Evolutionary conservation across 2,888 invertebrate genomes (phyloP), one percentile per base, ranked within the genome.

Genomic region (Hypercompe scribonia): DNA sequence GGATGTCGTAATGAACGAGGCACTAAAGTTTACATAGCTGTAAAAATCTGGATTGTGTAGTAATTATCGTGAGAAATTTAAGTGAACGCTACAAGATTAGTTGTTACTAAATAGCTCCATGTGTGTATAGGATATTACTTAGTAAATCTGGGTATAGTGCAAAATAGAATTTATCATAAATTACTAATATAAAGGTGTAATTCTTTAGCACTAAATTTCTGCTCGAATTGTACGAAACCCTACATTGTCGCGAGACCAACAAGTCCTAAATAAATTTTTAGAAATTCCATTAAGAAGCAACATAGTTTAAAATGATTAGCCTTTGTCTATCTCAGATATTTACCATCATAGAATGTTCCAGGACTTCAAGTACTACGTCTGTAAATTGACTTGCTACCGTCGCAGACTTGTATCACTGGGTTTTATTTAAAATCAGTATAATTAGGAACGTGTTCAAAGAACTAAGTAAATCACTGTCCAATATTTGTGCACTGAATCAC

Each of bases 401-500:
- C 15, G 28, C 65, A 67, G 33, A 24, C 65, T 50, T 50, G 4
- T 31, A 71, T 64, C 34, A 24, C 3, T 46, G 1, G 15, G 34
- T 46, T 50, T 24, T 36, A 46, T 42, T 36, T 34, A 70, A 46
- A 34, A 46, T 63, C 33, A 34, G 18, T 67, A 31, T 46, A 69
- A 75, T 74, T 74, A 72, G 50, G 58, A 73, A 73, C 74, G 71
- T 33, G 64, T 67, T 78, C 80, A 84, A 81, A 81, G 79, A 73
- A 65, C 61, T 58, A 64, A 71, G 18, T 82, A 79, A 78, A 82
- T 83, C 79, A 76, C 15, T 80, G 79, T 81, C 79, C 34, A 67
- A 83, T 80, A 78, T 77, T 72, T 74, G 54, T 46, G 70, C 76
- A 74, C 69, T 79, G 74, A 77, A 79, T 84, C 76, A 71, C 70